Evolutionary conservation across 1,140 invertebrate species (phyloP).

Genomic region (Oryctes rhinoceros): DNA sequence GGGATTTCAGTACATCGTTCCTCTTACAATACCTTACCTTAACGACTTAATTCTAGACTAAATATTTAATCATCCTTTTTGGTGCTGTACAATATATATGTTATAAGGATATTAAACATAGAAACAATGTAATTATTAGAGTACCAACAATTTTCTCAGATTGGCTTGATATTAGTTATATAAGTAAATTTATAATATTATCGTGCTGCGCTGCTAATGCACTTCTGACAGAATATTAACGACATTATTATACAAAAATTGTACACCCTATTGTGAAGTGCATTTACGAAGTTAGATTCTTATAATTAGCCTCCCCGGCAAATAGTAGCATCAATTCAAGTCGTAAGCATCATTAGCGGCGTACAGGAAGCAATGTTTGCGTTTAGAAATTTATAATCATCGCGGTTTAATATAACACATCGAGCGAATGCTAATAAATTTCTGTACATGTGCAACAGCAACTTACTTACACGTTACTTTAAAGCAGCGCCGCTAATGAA

Average conservation of each 20-base stretch:
- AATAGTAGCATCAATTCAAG: not conserved
- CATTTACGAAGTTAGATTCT: not conserved
- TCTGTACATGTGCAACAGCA: not conserved
- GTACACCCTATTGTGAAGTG: too few species aligned
- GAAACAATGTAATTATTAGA: too few species aligned
- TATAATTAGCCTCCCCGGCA: not conserved
- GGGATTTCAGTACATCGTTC: too few species aligned
- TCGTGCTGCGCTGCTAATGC: not conserved
- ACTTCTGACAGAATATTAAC: not conserved
- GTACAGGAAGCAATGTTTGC: not conserved
- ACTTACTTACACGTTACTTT: not conserved
- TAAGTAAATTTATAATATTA: too few species aligned
- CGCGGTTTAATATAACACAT: conserved; percentile 3
- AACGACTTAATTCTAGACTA: too few species aligned
- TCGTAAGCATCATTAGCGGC: not conserved
- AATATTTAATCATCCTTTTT: too few species aligned
- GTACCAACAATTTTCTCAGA: too few species aligned
- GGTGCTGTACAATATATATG: too few species aligned
- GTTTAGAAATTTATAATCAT: not conserved
- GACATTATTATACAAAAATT: too few species aligned
- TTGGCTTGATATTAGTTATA: too few species aligned
- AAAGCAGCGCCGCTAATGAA: not conserved
- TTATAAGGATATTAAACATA: too few species aligned
- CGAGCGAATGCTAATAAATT: not conserved
- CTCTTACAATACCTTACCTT: too few species aligned